Evolutionary conservation across 2,113 vertebrate species (phyloP).

Genomic region (Xyrauchen texanus): DNA sequence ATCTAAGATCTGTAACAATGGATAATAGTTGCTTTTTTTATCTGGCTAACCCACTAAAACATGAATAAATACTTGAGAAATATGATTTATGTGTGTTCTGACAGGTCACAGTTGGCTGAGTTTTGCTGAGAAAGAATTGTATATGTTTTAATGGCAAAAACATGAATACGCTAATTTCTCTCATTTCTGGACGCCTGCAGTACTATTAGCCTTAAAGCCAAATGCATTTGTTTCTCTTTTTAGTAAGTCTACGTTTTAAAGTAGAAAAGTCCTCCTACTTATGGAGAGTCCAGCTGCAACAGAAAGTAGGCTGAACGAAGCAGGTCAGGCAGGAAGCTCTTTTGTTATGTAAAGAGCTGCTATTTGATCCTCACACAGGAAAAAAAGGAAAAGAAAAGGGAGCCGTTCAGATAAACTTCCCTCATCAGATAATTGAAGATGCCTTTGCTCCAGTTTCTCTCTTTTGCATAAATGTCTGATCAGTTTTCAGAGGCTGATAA

Average conservation of each 20-base stretch:
- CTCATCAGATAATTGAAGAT: slow-evolving; percentile 77
- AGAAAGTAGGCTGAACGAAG: slow-evolving; percentile 59
- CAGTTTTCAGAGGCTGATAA: slow-evolving; percentile 77
- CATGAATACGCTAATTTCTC: neutral
- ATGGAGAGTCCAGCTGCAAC: slow-evolving; percentile 47
- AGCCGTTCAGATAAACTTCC: slow-evolving; percentile 78
- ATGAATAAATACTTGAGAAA: too few species aligned
- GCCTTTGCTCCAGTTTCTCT: slow-evolving; percentile 78
- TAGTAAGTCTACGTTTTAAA: slow-evolving; percentile 18
- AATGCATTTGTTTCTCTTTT: neutral
- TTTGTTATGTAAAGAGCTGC: slow-evolving; percentile 80
- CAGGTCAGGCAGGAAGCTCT: slow-evolving; percentile 58
- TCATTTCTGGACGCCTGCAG: neutral
- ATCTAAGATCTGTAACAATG: neutral
- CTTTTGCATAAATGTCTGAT: slow-evolving; percentile 77
- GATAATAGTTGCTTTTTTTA: neutral
- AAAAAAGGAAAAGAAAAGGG: slow-evolving; percentile 72
- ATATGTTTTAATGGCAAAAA: slow-evolving; percentile 1
- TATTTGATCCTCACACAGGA: slow-evolving; percentile 75
- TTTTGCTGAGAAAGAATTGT: neutral
- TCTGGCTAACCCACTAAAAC: too few species aligned
- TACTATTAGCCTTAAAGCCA: neutral
- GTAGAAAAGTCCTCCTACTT: slow-evolving; percentile 28
- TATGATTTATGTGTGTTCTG: neutral
- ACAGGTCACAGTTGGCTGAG: neutral